Evolutionary conservation across 2,888 invertebrate genomes (phyloP).

Genomic region (Elaeidobius kamerunicus): DNA sequence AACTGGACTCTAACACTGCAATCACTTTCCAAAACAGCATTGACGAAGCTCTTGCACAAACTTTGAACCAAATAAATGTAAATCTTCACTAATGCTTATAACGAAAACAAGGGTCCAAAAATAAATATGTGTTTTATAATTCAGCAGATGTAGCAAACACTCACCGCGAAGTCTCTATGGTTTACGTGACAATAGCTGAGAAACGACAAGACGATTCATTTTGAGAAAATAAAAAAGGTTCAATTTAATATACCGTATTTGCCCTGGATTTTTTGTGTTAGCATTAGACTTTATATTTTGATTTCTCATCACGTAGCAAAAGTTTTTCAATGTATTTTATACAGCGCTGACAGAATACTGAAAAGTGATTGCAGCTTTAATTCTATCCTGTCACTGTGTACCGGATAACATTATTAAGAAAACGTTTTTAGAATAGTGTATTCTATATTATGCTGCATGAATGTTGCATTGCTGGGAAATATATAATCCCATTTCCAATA

Average conservation of each 20-base stretch:
- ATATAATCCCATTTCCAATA: no score
- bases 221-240: background rate
- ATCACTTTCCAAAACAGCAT: no score
- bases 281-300: constrained; percentile 4
- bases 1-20: no score
- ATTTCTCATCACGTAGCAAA: constrained; percentile 14
- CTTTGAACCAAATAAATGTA: no score
- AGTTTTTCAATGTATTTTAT: constrained; percentile 24
- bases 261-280: constrained; percentile 2
- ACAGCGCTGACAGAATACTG: constrained; percentile 18
- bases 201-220: constrained; percentile 1
- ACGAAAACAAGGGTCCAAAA: no score
- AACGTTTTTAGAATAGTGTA: no score
- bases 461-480: no score
- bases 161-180: background rate
- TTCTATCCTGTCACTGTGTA: constrained; percentile 2
- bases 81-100: no score
- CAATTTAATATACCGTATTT: constrained; percentile 4
- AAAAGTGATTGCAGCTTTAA: constrained; percentile 14
- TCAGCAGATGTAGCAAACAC: background rate
- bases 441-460: no score
- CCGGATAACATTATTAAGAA: no score
- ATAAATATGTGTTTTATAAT: no score
- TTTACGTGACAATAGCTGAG: background rate
- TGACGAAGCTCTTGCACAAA: no score